Conservation (phyloP, 2,888 invertebrate species). For the Thereva unica region DNA sequence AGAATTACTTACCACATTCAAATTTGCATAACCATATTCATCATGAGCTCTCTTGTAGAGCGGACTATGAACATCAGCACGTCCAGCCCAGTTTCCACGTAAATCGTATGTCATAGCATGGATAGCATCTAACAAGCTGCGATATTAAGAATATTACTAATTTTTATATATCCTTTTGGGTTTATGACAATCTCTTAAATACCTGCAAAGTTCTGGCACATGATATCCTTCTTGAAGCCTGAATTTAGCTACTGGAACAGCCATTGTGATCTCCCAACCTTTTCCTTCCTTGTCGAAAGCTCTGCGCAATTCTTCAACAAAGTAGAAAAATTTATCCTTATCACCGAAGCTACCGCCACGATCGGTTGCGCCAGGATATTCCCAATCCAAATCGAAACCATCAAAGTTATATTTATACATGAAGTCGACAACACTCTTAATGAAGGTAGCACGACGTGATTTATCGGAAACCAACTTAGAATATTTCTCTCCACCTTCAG, state of each 20-base stretch:
- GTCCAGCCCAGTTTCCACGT: slow-evolving; percentile 88
- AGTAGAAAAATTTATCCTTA: slow-evolving; percentile 79
- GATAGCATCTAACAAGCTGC: slow-evolving; percentile 74
- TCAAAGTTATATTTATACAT: slow-evolving; percentile 79
- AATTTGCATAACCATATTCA: slow-evolving; percentile 85
- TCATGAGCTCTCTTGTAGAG: slow-evolving; percentile 84
- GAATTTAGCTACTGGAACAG: slow-evolving; percentile 86
- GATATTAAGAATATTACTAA: slow-evolving; percentile 43
- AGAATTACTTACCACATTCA: slow-evolving; percentile 85
- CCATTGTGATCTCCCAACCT: slow-evolving; percentile 87
- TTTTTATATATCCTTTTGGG: slow-evolving; percentile 4
- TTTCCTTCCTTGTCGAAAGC: slow-evolving; percentile 76
- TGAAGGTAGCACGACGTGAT: slow-evolving; percentile 70
- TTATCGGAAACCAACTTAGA: slow-evolving; percentile 78
- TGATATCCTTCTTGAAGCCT: slow-evolving; percentile 87
- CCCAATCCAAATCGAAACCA: slow-evolving; percentile 89
- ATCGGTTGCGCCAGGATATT: slow-evolving; percentile 87
- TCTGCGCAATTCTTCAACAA: slow-evolving; percentile 78
- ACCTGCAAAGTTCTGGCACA: slow-evolving; percentile 87
- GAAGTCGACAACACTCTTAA: slow-evolving; percentile 75
- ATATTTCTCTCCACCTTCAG: slow-evolving; percentile 86
- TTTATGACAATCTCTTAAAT: slow-evolving; percentile 55
- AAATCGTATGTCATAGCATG: slow-evolving; percentile 88
- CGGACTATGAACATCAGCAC: slow-evolving; percentile 87
- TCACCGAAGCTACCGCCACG: slow-evolving; percentile 83